Base-by-base conservation (phyloP, 2,797 vertebrate genomes). In the Falco peregrinus region DNA sequence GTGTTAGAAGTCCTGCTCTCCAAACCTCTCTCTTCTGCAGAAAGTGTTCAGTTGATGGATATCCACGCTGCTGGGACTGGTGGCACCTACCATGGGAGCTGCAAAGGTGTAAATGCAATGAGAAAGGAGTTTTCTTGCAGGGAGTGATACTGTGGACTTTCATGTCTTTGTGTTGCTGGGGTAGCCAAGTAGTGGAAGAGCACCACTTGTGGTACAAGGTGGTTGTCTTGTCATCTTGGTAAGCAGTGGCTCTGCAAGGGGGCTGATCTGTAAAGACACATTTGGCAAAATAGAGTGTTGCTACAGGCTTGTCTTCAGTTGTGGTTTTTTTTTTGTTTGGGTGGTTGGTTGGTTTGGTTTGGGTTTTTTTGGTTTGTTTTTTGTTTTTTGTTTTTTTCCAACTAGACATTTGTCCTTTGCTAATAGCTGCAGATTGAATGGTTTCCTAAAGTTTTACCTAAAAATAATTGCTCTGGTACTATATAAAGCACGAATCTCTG, bases 31-130 rank as follows among this genome's bases (percentile, higher is more conserved):
- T 65, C 25, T 85, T 61, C 67, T 81, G 39, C 43, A 76, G 63
- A 35, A 80, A 33, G 10, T 4, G 2, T 61, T 74, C 89, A 80
- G 51, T 47, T 70, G 39, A 33, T 1, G 16, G 50, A 71, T 0
- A 0, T 54, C 65, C 57, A 19, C 0, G 0, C 57, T 86, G 43
- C 70, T 85, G n/a, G 54, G 41, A 53, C 8, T 6, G 22, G 57
- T 64, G 57, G 45, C 16, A 14, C 54, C 10, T 20, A 13, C 28
- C 48, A 74, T 2, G 0, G 22, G 51, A 86, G 33, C 74, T 81
- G 57, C 3, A 2, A 67, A 31, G 25, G 18, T 50, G 43, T 37
- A 90, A 70, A 22, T 63, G 18, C 28, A 51, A 29, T 50, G 53
- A 80, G 24, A 54, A 77, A 21, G 39, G 50, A 81, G 28, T 15